Evolutionary conservation across 2,797 vertebrate genomes (phyloP), one percentile per base, ranked within the genome.

Genomic region (Alca torda): DNA sequence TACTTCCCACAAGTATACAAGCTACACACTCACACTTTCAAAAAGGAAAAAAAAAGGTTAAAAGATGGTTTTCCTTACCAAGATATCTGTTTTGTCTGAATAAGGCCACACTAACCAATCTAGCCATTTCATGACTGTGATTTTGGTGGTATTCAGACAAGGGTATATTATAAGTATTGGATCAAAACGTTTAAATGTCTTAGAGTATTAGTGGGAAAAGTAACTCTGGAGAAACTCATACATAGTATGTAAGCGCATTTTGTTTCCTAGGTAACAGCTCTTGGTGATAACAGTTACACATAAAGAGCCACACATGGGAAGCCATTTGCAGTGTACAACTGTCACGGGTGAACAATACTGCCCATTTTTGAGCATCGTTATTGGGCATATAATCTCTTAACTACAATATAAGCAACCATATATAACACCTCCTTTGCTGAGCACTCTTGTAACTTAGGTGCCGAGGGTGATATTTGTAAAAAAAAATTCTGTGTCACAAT

Each of bases 251-350:
- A 48, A 78, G 76, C 2, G 13, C 30, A 18, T 67, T 91, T 85
- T 75, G 87, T 96, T 94, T 93, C 95, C 95, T 91, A 85, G 96
- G 95, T 69, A 95, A 95, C 96, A 92, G 78, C 48, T 95, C 24
- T 70, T 11, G 31, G 64, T 72, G 51, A 54, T 94, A 72, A 26
- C 3, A 4, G 45, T 33, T 59, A 45, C 50, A 77, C 23, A 54
- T 14, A 54, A 91, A 87, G n/a, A 61, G 13, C 61, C 65, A 65
- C 54, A 45, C 65, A 33, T 12, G 23, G 82, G 72, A 85, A 93
- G 31, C 41, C 90, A 33, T 90, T 90, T 92, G 37, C 75, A 72
- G 17, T 28, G 65, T 24, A 9, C 64, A 83, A 0, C 41, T 77
- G 73, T 20, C 53, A 30, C 33, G 48, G 81, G 24, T 65, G 28